Evolutionary conservation across 2,888 invertebrate genomes (phyloP).

Genomic region (Andrena haemorrhoa): DNA sequence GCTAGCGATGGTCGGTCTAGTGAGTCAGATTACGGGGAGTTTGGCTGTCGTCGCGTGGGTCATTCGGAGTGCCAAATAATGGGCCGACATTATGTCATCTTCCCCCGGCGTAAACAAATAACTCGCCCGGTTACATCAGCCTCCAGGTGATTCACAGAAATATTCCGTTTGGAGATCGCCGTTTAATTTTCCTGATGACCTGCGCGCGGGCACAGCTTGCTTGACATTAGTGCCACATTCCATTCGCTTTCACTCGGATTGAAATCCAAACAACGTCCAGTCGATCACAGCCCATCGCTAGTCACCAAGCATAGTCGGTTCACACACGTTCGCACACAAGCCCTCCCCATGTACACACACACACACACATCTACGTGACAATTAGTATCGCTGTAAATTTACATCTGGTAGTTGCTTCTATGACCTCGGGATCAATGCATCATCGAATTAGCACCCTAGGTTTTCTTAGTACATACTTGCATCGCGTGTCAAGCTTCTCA

Average conservation of each 20-base stretch:
- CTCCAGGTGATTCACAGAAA: background rate
- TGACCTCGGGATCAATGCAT: conserved; percentile 54
- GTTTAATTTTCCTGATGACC: conserved; percentile 10
- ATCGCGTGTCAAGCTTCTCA: conserved; percentile 65
- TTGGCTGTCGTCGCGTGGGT: conserved; percentile 18
- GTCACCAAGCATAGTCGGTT: conserved; percentile 16
- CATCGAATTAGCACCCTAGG: conserved; percentile 56
- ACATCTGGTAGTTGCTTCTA: conserved; percentile 62
- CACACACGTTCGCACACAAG: conserved; percentile 5
- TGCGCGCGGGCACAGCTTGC: background rate
- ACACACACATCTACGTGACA: conserved; percentile 4
- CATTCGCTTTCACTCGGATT: conserved; percentile 27
- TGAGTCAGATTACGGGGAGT: conserved; percentile 25
- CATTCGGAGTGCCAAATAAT: conserved; percentile 15
- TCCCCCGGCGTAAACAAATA: background rate
- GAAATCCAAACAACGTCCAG: background rate
- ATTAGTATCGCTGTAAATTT: conserved; percentile 48
- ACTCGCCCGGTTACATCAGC: background rate
- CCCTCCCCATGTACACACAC: background rate
- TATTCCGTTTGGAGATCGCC: background rate
- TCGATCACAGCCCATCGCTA: conserved; percentile 20
- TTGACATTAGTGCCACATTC: conserved; percentile 35
- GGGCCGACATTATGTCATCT: background rate
- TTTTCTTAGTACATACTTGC: conserved; percentile 49
- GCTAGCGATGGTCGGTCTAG: conserved; percentile 30